These are phyloP conservation scores for Solen grandis DNA, from an alignment of 1,140 invertebrate genomes.

Conservation along the genomic window DNA sequence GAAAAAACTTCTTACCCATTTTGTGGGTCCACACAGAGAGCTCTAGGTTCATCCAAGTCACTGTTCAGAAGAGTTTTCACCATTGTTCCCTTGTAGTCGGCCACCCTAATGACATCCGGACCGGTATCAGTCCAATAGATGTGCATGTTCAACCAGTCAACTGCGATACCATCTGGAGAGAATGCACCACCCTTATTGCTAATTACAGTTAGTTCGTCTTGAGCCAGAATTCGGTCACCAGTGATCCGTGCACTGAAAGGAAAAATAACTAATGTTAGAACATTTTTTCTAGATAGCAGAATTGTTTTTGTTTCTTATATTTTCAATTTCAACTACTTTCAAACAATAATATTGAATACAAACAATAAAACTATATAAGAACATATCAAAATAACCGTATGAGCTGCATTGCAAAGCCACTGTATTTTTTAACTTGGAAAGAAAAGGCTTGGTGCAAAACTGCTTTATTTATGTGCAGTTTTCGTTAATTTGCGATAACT, in stretches of 20 bases:
- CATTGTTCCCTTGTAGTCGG: constrained; percentile 88
- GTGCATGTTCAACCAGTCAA: constrained; percentile 98
- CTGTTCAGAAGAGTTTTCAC: constrained; percentile 92
- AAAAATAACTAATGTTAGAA: no score
- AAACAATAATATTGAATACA: no score
- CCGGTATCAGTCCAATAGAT: constrained; percentile 98
- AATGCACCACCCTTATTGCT: constrained; percentile 87
- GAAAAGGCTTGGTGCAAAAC: no score
- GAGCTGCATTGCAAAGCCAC: no score
- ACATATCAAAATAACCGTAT: no score
- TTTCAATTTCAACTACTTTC: no score
- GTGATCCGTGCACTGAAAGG: constrained; percentile 34
- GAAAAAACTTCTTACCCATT: constrained; percentile 92
- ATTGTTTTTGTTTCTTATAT: no score
- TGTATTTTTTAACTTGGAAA: no score
- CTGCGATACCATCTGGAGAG: constrained; percentile 95
- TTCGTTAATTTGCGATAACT: no score
- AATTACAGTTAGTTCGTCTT: constrained; percentile 85
- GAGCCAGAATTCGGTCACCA: background rate
- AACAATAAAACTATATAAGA: no score
- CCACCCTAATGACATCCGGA: constrained; percentile 93
- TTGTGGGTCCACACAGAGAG: constrained; percentile 96
- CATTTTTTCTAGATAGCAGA: no score
- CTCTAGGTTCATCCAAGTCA: constrained; percentile 94
- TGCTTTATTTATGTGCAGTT: no score